A percentile compares a stretch with the other conserved stretches of the same genome.
Conservation (phyloP, 2,888 invertebrate species). For the Gymnocheta viridis region DNA sequence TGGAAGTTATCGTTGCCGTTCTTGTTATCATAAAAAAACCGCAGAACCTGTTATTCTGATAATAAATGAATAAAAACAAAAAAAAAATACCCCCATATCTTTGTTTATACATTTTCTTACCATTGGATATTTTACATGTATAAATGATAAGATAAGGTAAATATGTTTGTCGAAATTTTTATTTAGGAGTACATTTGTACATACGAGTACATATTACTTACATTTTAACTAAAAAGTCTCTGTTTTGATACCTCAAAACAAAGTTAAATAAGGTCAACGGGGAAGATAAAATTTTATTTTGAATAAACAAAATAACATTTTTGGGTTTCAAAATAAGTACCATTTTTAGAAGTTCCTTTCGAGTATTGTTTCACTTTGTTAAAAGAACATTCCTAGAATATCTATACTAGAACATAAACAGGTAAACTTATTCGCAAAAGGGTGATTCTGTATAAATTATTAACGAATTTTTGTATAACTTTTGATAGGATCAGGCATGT, state of each 20-base stretch:
- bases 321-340: no score
- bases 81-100: background rate
- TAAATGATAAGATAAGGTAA: conserved; percentile 33
- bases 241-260: background rate
- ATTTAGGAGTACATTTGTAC: background rate
- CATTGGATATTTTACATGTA: conserved; percentile 2
- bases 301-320: no score
- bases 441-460: no score
- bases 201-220: no score
- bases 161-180: conserved; percentile 15
- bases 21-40: conserved; percentile 36
- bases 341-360: no score
- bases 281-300: background rate
- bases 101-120: conserved; percentile 9
- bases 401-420: no score
- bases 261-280: background rate
- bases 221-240: background rate
- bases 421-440: no score
- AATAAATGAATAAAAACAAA: conserved; percentile 15
- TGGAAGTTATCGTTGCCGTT: conserved; percentile 25
- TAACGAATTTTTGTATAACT: no score
- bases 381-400: no score
- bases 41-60: conserved; percentile 22
- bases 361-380: no score
- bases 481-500: no score